Conservation (phyloP, 1,140 invertebrate genomes). For the Caenorhabditis remanei region DNA sequence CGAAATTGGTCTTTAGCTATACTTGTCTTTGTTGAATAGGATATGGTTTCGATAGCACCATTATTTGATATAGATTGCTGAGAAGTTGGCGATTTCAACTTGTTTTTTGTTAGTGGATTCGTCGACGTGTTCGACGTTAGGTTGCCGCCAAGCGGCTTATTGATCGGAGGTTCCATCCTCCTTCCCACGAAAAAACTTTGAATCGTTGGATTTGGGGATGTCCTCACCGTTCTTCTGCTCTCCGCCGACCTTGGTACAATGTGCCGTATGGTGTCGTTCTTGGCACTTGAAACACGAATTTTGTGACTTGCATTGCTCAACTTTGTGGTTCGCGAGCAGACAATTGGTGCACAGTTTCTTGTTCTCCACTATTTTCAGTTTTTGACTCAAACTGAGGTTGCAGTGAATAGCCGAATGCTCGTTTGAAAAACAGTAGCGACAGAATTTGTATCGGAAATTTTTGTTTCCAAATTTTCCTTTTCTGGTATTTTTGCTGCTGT, state of each 20-base stretch:
- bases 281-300: neutral
- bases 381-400: neutral
- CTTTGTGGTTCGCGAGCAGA: neutral
- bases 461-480: too few species aligned
- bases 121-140: too few species aligned
- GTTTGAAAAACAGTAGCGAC: neutral
- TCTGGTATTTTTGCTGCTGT: neutral
- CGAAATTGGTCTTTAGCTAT: neutral
- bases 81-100: neutral
- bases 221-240: too few species aligned
- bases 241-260: neutral
- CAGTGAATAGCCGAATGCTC: neutral
- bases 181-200: neutral
- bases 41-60: neutral
- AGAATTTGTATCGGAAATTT: neutral
- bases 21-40: neutral
- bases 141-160: too few species aligned
- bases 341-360: neutral
- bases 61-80: too few species aligned
- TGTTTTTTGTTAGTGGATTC: neutral
- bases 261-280: neutral
- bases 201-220: neutral
- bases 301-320: neutral
- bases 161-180: neutral
- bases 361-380: neutral